phyloP scores from a whole-genome alignment of 2,113 vertebrate genomes.

The Sinocyclocheilus anophthalmus region DNA sequence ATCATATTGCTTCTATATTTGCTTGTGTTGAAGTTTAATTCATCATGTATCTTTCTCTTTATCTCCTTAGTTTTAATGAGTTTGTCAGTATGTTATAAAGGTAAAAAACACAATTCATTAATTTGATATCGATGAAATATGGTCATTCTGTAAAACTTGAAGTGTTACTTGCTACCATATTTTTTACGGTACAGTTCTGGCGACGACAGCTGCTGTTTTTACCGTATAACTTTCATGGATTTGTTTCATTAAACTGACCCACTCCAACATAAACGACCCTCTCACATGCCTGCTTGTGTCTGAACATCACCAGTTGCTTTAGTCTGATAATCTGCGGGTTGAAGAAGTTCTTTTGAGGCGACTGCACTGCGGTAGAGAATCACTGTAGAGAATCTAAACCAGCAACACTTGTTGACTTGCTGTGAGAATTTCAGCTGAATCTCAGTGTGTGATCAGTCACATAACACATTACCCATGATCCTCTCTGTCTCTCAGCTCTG shows the following conservation, averaged over 20 bases:
- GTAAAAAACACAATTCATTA: no score
- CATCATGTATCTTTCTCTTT: no score
- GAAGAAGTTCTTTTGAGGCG: not conserved
- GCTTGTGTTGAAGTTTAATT: no score
- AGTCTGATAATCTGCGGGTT: not conserved
- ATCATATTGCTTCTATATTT: no score
- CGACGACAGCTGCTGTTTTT: not conserved
- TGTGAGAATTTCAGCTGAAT: not conserved
- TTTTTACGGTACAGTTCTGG: not conserved
- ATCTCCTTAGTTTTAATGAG: not conserved
- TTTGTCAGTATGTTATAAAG: not conserved
- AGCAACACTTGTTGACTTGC: not conserved
- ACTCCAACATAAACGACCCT: not conserved
- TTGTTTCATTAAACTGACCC: not conserved
- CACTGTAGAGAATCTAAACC: not conserved
- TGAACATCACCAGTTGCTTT: not conserved
- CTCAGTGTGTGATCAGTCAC: not conserved
- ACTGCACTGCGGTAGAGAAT: not conserved
- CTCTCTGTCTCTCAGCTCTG: constrained; percentile 71
- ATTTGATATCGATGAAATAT: no score
- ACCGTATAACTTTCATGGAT: not conserved
- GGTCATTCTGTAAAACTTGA: not conserved
- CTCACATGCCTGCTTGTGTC: not conserved
- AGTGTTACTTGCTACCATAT: not conserved
- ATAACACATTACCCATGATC: constrained; percentile 17